phyloP scores from a whole-genome alignment of 1,140 invertebrate genomes.

The Aphis gossypii region DNA sequence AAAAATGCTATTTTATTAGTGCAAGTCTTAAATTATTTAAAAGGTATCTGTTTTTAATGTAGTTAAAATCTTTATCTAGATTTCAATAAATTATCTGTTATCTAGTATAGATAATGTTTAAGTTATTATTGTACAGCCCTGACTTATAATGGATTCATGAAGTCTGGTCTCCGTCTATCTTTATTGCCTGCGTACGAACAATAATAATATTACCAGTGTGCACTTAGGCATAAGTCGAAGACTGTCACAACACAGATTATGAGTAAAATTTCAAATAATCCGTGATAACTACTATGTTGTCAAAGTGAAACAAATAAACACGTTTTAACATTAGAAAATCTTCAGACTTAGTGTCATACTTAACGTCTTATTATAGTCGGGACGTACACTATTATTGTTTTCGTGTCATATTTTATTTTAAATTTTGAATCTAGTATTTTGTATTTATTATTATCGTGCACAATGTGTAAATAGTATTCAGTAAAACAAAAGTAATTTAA shows the following conservation, averaged over 20 bases:
- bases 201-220: neutral
- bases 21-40: neutral
- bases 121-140: neutral
- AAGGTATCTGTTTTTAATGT: neutral
- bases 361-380: neutral
- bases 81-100: neutral
- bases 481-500: neutral
- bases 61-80: neutral
- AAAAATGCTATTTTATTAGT: neutral
- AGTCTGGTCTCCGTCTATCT: no score
- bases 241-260: neutral
- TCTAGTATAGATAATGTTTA: neutral
- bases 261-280: neutral
- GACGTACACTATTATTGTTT: neutral
- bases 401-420: neutral
- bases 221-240: neutral
- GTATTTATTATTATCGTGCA: neutral
- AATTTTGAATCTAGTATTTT: neutral
- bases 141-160: neutral
- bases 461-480: neutral
- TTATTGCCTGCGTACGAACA: no score
- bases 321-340: neutral
- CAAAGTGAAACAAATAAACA: neutral
- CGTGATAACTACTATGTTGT: neutral
- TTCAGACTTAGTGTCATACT: neutral